phyloP scores from a whole-genome alignment of 2,888 invertebrate genomes.

The Rhingia rostrata region DNA sequence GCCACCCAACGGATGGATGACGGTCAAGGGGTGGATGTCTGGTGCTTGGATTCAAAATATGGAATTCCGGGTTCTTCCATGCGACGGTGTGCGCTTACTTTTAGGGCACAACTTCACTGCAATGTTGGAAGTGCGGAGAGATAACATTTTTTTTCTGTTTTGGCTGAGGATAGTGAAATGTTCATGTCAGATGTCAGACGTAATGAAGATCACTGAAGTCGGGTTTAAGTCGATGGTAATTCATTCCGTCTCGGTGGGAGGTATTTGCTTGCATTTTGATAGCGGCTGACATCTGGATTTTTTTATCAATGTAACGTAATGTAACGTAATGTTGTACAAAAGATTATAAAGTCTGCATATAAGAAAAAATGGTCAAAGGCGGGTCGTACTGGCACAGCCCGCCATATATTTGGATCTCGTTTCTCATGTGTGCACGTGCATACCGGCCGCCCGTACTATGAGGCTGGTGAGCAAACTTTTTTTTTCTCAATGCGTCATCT shows the following conservation, averaged over 20 bases:
- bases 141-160: slow-evolving; percentile 31
- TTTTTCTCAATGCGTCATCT: no score
- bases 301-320: no score
- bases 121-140: slow-evolving; percentile 22
- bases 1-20: slow-evolving; percentile 39
- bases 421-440: no score
- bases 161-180: slow-evolving; percentile 51
- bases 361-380: no score
- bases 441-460: no score
- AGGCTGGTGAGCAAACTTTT: no score
- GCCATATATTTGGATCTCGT: no score
- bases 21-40: slow-evolving; percentile 33
- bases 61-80: slow-evolving; percentile 23
- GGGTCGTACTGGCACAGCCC: no score
- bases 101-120: slow-evolving; percentile 32
- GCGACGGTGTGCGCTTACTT: slow-evolving; percentile 2
- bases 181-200: slow-evolving; percentile 64
- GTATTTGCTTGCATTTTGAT: not conserved
- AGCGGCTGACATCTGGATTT: no score
- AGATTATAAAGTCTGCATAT: no score
- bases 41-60: slow-evolving; percentile 26
- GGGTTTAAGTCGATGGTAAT: slow-evolving; percentile 49
- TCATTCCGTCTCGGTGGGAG: slow-evolving; percentile 16
- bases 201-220: slow-evolving; percentile 66
- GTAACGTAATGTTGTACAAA: no score